Base-by-base conservation (phyloP, 2,113 vertebrate species). In the Nestor notabilis region DNA sequence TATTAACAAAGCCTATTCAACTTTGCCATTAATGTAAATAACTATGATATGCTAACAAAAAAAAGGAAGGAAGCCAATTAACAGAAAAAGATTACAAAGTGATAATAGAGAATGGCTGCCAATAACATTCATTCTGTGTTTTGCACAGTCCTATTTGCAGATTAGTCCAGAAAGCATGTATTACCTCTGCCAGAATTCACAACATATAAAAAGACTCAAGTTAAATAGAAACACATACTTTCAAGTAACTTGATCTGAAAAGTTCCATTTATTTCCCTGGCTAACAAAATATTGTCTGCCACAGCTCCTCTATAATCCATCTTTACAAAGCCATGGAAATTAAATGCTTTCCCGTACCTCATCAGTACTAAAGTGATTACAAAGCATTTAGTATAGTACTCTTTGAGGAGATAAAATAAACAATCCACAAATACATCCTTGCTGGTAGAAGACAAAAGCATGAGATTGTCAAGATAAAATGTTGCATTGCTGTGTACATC, bases 401-500 rank as follows among this genome's bases (percentile, higher is more conserved):
- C 91, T 96, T 97, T 95, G 89, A 95, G 35, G 7, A 91, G 61
- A 61, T 88, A 85, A 83, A 90, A 88, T 74, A 64, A 78, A 66
- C 24, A 90, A 97, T 97, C 95, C 91, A 76, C 44, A 75, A 76
- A 91, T 63, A 84, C 49, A 86, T 44, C 31, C 79, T 96, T 93
- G 75, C 37, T 94, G 52, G 79, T 86, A 91, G 80, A 55, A 97
- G 92, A 97, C 95, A 92, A 97, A 96, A 70, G 88, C 95, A 92
- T 74, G 66, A 47, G 60, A 90, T 61, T 65, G 93, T 70, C 65
- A 94, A 95, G 89, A 97, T 93, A 97, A 90, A 92, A 96, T 81
- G 91, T 96, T 93, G 90, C 93, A 91, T 39, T 94, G 80, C 66
- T 94, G 70, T 87, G 65, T 52, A 93, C 79, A 96, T 94, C 89